phyloP scores from a whole-genome alignment of 2,113 vertebrate species.

The Aythya baeri region DNA sequence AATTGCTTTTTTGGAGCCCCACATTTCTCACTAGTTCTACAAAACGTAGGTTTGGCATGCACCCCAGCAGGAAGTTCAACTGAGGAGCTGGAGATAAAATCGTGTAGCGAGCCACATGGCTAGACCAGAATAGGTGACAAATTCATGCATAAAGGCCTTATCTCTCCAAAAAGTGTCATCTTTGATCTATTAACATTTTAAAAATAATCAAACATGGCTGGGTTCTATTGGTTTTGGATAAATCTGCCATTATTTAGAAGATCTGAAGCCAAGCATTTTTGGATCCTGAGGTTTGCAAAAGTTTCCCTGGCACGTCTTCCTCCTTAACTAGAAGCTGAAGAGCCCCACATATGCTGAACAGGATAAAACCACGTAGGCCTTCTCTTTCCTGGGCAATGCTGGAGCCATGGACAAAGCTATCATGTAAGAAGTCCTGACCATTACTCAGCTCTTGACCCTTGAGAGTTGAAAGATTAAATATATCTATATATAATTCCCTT shows the following conservation, averaged over 20 bases:
- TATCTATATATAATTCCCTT: not conserved
- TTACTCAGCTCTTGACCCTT: not conserved
- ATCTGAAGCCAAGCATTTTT: not conserved
- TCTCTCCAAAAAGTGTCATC: not conserved
- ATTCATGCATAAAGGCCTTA: not conserved
- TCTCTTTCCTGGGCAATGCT: not conserved
- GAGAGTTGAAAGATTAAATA: not conserved
- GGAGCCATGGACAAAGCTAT: not conserved
- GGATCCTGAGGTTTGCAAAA: not conserved
- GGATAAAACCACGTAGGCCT: not conserved
- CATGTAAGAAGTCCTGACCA: not conserved
- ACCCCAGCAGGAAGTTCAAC: not conserved
- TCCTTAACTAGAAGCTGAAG: not conserved
- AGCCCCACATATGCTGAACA: not conserved
- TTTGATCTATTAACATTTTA: not conserved
- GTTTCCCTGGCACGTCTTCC: not conserved
- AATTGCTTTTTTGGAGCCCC: not conserved
- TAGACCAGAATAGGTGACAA: not conserved
- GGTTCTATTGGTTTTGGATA: not conserved
- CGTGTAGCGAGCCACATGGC: not conserved
- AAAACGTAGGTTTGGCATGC: fast-evolving
- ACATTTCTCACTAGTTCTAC: not conserved
- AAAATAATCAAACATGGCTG: not conserved
- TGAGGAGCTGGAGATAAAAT: not conserved
- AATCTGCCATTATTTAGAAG: not conserved